Evolutionary conservation across 2,113 vertebrate genomes (phyloP).

Genomic region (Hypocryptadius cinnamomeus): DNA sequence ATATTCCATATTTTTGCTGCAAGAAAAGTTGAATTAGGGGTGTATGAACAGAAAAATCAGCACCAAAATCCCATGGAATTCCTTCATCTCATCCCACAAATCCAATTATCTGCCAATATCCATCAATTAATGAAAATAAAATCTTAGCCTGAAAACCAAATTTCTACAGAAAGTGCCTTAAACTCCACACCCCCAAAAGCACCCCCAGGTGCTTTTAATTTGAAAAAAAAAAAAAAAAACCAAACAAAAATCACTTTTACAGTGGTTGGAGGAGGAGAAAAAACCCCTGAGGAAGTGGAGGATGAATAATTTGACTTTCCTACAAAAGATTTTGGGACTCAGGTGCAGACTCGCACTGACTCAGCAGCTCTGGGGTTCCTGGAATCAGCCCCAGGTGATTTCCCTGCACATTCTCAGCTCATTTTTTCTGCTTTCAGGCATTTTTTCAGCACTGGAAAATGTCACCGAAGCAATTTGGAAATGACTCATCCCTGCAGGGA

Average conservation of each 20-base stretch:
- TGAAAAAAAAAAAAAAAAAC: neutral
- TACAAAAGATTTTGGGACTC: rapidly evolving
- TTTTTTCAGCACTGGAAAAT: neutral
- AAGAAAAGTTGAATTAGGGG: neutral
- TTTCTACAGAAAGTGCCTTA: neutral
- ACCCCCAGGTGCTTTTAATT: neutral
- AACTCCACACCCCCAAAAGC: no score
- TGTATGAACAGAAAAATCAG: neutral
- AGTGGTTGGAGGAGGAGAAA: neutral
- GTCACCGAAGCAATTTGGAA: neutral
- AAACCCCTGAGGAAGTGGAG: neutral
- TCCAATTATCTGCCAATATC: neutral
- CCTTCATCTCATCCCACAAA: neutral
- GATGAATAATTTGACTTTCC: neutral
- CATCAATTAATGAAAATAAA: neutral
- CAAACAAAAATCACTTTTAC: neutral
- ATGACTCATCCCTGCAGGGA: conserved; percentile 33
- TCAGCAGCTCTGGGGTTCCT: conserved; percentile 22
- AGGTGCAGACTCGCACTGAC: neutral
- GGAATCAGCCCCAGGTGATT: conserved; percentile 30
- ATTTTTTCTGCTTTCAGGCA: conserved; percentile 13
- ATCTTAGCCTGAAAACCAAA: neutral
- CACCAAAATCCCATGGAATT: neutral
- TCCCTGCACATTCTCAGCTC: neutral
- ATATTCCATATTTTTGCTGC: neutral